Percentiles rank a stretch among this genome's conserved stretches.
phyloP scores from a whole-genome alignment of 2,888 invertebrate genomes.

The Oxyscelio sp. region DNA sequence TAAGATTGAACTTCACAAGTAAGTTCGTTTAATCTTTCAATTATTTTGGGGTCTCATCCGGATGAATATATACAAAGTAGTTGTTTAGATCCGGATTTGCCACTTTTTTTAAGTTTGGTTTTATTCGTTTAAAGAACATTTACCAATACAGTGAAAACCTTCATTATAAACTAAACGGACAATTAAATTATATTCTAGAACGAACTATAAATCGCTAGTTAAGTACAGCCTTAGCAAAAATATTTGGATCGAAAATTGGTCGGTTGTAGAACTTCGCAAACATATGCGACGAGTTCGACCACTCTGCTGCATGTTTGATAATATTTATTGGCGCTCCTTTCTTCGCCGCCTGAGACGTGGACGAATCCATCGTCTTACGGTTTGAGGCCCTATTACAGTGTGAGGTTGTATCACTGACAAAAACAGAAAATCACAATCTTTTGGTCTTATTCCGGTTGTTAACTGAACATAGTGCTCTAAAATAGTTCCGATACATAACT shows the following conservation, averaged over 20 bases:
- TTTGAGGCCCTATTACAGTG: constrained; percentile 27
- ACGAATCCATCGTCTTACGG: constrained; percentile 52
- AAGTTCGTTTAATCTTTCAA: too few species aligned
- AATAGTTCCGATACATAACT: constrained; percentile 41
- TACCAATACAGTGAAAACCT: too few species aligned
- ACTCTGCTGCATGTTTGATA: constrained; percentile 41
- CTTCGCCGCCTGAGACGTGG: constrained; percentile 50
- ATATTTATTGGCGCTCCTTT: constrained; percentile 44
- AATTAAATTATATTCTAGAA: too few species aligned
- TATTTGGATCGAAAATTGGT: constrained; percentile 1
- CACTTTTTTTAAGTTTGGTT: too few species aligned
- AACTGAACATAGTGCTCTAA: constrained; percentile 14
- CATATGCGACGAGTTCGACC: constrained; percentile 41
- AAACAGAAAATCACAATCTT: constrained; percentile 24
- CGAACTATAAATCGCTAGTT: too few species aligned
- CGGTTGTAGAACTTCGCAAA: constrained; percentile 43
- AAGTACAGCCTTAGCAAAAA: neutral
- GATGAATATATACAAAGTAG: too few species aligned
- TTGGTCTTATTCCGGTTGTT: constrained; percentile 6
- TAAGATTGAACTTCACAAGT: too few species aligned
- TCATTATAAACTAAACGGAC: too few species aligned
- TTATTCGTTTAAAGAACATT: too few species aligned
- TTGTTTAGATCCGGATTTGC: too few species aligned
- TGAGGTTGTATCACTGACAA: too few species aligned
- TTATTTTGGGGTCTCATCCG: too few species aligned